Base-by-base conservation (phyloP, 2,888 invertebrate genomes). In the Eupithecia centaureata region DNA sequence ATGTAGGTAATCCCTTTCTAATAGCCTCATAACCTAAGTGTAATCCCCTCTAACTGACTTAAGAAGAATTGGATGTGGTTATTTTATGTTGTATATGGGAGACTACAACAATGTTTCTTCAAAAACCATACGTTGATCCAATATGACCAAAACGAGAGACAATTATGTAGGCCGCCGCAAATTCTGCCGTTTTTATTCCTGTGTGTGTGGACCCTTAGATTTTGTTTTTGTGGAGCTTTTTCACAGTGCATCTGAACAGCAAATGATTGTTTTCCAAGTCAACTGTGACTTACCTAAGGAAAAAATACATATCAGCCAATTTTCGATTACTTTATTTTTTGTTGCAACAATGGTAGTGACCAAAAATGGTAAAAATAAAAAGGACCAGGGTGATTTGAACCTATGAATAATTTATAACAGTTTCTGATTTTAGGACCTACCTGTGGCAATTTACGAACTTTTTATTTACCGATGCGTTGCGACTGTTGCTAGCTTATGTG, bases 101-200 rank as follows among this genome's bases (percentile, higher is more conserved):
- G 60, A 28, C 69, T 77, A 10, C 59, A 42, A 77, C 78, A 79
- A 82, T 81, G 81, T 81, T 81, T 79, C 80, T 75, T 80, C 80
- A 73, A 79, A 79, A 79, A 80, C 79, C 75, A 75, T 74, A 73
- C 79, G 76, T 76, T 76, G 76, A 75, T 72, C 63, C 80, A 86
- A 86, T 77, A 84, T 75, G 74, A 83, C 76, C 78, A 81, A 80
- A 78, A 82, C 78, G 72, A 73, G 68, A 81, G 74, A 82, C 82
- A 86, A 85, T 85, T 86, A 82, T 83, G 81, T 83, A 80, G 75
- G 77, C 73, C 77, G 79, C 80, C 77, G 78, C 75, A 75, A 77
- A 74, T 76, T 71, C 71, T 73, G 61, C 71, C 76, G 69, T 75
- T 81, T 81, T 83, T 79, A 75, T 80, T 81, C 72, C 74, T 68